Percentiles rank a stretch among this genome's conserved stretches.
phyloP scores from a whole-genome alignment of 2,113 vertebrate species.

The Acrocephalus kingi region DNA sequence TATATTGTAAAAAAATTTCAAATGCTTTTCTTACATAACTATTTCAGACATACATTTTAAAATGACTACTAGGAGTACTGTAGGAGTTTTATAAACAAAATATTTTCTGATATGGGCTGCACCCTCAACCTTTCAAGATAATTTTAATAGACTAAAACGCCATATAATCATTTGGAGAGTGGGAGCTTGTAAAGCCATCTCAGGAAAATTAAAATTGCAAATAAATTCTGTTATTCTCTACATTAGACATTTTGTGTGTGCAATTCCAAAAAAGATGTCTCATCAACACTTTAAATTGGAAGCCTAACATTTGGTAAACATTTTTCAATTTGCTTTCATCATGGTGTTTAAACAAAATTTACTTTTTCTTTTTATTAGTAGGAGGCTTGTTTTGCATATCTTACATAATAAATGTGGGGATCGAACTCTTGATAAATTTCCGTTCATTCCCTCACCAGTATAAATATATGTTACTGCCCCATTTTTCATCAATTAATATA shows the following conservation, averaged over 20 bases:
- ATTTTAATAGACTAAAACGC: constrained; percentile 73
- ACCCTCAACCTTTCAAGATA: constrained; percentile 67
- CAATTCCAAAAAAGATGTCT: constrained; percentile 68
- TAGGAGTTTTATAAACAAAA: constrained; percentile 72
- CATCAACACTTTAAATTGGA: constrained; percentile 47
- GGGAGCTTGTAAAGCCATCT: constrained; percentile 72
- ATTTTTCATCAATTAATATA: constrained; percentile 28
- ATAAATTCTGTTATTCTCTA: constrained; percentile 72
- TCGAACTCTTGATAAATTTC: constrained; percentile 40
- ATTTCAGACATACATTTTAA: constrained; percentile 83
- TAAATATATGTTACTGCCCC: constrained; percentile 11
- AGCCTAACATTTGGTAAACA: constrained; percentile 41
- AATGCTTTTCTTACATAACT: constrained; percentile 78
- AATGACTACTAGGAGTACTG: constrained; percentile 75
- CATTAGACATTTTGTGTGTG: constrained; percentile 70
- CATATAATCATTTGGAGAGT: constrained; percentile 59
- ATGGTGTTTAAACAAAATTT: neutral
- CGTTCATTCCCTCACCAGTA: constrained; percentile 27
- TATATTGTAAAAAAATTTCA: constrained; percentile 81
- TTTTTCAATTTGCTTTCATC: neutral
- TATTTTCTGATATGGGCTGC: constrained; percentile 67
- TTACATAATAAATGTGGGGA: constrained; percentile 23
- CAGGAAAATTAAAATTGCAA: constrained; percentile 76
- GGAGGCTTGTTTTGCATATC: constrained; percentile 15
- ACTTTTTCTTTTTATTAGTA: neutral